A percentile compares a stretch with the other conserved stretches of the same genome.
These are phyloP conservation scores for Eristalis intricaria DNA, from an alignment of 2,888 invertebrate species.

Conservation along the genomic window DNA sequence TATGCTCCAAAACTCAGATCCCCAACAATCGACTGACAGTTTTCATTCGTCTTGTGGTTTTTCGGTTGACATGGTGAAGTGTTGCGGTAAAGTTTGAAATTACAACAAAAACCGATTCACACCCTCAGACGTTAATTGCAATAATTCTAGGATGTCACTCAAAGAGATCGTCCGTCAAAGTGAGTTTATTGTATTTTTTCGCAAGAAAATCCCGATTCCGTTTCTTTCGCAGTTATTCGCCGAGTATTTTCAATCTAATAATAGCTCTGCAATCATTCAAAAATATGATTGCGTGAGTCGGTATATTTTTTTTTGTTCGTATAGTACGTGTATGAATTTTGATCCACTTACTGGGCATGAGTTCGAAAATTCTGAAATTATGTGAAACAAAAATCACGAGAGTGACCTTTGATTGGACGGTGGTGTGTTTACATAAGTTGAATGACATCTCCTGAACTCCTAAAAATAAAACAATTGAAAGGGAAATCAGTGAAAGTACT, in stretches of 20 bases:
- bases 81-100: slow-evolving; percentile 1
- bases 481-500: not conserved
- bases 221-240: not conserved
- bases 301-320: not conserved
- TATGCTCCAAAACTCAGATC: not conserved
- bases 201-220: not conserved
- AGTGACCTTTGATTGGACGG: not conserved
- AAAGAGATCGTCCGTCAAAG: slow-evolving; percentile 93
- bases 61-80: not conserved
- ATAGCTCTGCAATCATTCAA: slow-evolving; percentile 1
- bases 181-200: slow-evolving; percentile 83
- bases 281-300: not conserved
- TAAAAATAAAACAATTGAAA: not conserved
- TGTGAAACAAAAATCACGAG: not conserved
- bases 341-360: not conserved
- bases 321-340: not conserved
- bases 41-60: slow-evolving; percentile 27
- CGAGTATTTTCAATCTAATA: not conserved
- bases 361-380: not conserved
- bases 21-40: slow-evolving; percentile 9
- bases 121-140: not conserved
- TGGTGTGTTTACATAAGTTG: not conserved
- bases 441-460: not conserved
- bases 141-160: slow-evolving; percentile 86
- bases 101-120: not conserved